phyloP scores from a whole-genome alignment of 2,797 vertebrate genomes.

The Heterohyrax brucei region DNA sequence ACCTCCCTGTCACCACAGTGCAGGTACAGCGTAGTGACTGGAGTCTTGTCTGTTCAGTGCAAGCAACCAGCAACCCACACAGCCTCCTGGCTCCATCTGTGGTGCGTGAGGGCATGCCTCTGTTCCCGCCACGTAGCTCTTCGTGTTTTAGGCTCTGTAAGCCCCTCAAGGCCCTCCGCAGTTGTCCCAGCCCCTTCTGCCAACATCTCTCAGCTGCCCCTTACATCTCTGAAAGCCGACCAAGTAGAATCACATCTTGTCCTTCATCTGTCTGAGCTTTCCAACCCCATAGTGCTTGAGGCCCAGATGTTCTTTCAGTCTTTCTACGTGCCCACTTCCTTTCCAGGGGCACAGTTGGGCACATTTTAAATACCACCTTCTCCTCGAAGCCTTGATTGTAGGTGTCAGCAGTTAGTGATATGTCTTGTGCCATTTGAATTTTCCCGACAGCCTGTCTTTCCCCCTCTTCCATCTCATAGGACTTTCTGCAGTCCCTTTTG shows the following conservation, averaged over 20 bases:
- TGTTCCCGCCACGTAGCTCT: background rate
- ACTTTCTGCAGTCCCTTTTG: background rate
- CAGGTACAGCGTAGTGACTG: fast-evolving
- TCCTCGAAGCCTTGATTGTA: background rate
- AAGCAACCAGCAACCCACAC: background rate
- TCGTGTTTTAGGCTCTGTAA: background rate
- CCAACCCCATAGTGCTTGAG: fast-evolving
- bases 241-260: background rate
- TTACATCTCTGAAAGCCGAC: background rate
- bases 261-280: background rate
- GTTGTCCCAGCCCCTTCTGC: background rate
- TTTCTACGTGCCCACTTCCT: background rate
- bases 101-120: background rate
- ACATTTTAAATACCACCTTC: background rate
- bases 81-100: background rate
- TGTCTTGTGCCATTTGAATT: background rate
- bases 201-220: background rate
- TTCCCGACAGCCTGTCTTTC: background rate
- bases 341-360: background rate
- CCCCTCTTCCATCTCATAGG: background rate
- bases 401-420: background rate
- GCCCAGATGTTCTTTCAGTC: too few species aligned
- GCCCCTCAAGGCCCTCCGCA: background rate
- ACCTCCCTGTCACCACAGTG: background rate
- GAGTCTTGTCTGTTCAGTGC: background rate